Evolutionary conservation across 2,797 vertebrate genomes (phyloP).

Genomic region (Tapera naevia): DNA sequence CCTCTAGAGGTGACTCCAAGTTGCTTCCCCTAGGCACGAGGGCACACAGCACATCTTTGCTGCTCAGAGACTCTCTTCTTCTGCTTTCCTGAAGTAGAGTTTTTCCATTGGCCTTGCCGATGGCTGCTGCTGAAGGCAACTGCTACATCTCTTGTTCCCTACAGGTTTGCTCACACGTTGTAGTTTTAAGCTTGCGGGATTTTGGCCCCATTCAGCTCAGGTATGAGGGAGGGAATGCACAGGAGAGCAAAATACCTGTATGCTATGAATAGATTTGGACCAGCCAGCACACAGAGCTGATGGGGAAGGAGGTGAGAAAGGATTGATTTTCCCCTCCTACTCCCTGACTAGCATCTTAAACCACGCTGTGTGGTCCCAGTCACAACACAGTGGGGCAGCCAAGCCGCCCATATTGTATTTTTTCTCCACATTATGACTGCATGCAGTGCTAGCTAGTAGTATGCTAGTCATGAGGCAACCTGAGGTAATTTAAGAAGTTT

Average conservation of each 20-base stretch:
- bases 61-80: not conserved
- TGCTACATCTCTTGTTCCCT: not conserved
- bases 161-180: not conserved
- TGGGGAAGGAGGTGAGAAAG: not conserved
- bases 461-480: not conserved
- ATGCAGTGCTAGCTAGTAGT: not conserved
- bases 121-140: not conserved
- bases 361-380: not conserved
- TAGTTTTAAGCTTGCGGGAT: not conserved
- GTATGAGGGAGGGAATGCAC: not conserved
- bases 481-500: not conserved
- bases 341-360: not conserved
- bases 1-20: fast-evolving
- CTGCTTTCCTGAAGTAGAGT: not conserved
- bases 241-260: fast-evolving
- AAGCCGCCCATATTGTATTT: not conserved
- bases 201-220: not conserved
- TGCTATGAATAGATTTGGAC: not conserved
- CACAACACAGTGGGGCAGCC: not conserved
- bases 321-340: not conserved
- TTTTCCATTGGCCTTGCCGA: not conserved
- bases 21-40: not conserved
- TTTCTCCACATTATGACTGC: not conserved
- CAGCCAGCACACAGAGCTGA: not conserved
- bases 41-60: not conserved